These are phyloP conservation scores for Nothura maculosa DNA, from an alignment of 2,797 vertebrate species.

Conservation along the genomic window DNA sequence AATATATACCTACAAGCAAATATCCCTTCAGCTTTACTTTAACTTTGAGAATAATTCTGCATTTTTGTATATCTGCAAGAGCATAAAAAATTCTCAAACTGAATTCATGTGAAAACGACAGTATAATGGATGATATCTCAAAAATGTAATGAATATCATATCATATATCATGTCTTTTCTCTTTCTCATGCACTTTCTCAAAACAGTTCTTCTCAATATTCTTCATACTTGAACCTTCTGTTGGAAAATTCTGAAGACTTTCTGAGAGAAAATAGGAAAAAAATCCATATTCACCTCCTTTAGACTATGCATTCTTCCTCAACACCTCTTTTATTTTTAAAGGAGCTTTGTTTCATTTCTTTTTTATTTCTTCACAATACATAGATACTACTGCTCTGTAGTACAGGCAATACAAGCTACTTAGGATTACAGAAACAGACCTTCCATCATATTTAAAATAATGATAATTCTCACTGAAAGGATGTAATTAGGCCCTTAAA, in stretches of 20 bases:
- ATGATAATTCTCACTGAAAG: background rate
- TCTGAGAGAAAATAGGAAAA: background rate
- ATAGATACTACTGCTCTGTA: background rate
- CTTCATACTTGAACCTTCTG: background rate
- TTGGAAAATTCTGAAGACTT: background rate
- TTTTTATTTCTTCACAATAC: background rate
- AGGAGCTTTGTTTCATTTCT: background rate
- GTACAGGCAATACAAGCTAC: background rate
- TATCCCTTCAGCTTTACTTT: background rate
- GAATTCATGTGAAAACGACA: background rate
- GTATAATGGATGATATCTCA: background rate
- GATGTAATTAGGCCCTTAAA: background rate
- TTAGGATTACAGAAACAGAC: background rate
- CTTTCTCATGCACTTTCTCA: background rate
- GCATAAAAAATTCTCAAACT: background rate
- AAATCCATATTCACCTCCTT: background rate
- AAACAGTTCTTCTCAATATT: background rate
- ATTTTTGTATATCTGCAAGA: background rate
- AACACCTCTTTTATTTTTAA: background rate
- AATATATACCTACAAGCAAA: background rate
- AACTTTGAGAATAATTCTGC: background rate
- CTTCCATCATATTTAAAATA: background rate
- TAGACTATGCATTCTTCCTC: background rate
- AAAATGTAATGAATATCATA: background rate
- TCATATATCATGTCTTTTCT: background rate